phyloP scores from a whole-genome alignment of 2,888 invertebrate species.

The Microchrysa polita region DNA sequence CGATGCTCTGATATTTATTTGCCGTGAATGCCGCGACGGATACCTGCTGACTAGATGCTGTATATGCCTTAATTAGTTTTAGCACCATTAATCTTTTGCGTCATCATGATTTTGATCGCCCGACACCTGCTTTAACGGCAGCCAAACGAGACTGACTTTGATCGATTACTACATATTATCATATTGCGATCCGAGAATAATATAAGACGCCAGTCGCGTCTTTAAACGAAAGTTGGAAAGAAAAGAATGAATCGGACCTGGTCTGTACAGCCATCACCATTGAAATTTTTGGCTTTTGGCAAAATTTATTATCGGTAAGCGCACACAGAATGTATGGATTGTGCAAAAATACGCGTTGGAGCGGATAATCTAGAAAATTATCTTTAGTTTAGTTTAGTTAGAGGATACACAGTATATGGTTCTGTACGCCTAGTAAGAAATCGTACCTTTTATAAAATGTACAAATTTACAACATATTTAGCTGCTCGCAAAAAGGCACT shows the following conservation, averaged over 20 bases:
- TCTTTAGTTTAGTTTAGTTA: too few relatives aligned
- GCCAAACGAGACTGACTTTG: background rate
- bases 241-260: background rate
- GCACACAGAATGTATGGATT: too few relatives aligned
- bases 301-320: too few relatives aligned
- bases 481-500: too few relatives aligned
- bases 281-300: too few relatives aligned
- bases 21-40: background rate
- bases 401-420: too few relatives aligned
- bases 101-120: conserved; percentile 1
- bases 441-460: too few relatives aligned
- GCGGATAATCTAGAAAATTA: too few relatives aligned
- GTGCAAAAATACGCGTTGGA: too few relatives aligned
- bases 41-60: background rate
- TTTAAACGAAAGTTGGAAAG: background rate
- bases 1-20: conserved; percentile 3
- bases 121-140: background rate
- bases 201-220: background rate
- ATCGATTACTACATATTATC: conserved; percentile 7
- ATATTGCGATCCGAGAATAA: background rate
- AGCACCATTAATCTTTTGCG: conserved; percentile 6
- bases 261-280: too few relatives aligned
- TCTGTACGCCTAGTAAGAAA: too few relatives aligned
- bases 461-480: too few relatives aligned
- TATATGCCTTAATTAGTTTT: background rate